Conservation (phyloP, 1,140 invertebrate species). For the Drosophila eugracilis region DNA sequence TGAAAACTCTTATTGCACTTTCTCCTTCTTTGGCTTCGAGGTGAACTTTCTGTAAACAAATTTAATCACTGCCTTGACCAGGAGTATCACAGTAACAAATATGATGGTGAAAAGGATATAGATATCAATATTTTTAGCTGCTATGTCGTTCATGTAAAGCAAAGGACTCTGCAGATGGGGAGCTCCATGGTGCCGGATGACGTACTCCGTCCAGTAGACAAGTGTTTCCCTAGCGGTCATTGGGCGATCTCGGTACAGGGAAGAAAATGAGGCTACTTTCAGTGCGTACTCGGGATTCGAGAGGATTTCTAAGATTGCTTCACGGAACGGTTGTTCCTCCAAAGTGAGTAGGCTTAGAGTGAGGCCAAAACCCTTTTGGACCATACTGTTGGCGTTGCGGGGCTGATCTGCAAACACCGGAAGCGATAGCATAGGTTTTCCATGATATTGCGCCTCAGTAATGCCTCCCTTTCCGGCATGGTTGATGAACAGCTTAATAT, state of each 20-base stretch:
- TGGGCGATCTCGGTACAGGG: background rate
- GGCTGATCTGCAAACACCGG: background rate
- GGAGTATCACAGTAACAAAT: background rate
- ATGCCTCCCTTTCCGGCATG: conserved; percentile 1
- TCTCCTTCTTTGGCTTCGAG: background rate
- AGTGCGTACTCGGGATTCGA: background rate
- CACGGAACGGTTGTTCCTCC: background rate
- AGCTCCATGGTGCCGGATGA: conserved; percentile 1
- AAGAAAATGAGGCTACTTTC: background rate
- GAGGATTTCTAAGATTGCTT: background rate
- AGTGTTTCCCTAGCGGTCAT: background rate
- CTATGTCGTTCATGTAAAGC: background rate
- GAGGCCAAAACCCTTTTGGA: background rate
- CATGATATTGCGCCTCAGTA: background rate
- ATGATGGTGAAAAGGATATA: background rate
- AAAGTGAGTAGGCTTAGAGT: background rate
- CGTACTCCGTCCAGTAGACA: conserved; percentile 3
- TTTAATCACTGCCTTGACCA: background rate
- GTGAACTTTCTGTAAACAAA: background rate
- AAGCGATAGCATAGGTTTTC: background rate
- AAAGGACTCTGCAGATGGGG: conserved; percentile 3
- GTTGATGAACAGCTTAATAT: background rate
- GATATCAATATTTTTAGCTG: background rate
- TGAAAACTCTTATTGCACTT: background rate
- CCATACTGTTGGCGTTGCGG: background rate